Evolutionary conservation across 37 sponge, comb jelly and placozoan genomes (phyloP).

Genomic region (Diacarnus erythraeanus): DNA sequence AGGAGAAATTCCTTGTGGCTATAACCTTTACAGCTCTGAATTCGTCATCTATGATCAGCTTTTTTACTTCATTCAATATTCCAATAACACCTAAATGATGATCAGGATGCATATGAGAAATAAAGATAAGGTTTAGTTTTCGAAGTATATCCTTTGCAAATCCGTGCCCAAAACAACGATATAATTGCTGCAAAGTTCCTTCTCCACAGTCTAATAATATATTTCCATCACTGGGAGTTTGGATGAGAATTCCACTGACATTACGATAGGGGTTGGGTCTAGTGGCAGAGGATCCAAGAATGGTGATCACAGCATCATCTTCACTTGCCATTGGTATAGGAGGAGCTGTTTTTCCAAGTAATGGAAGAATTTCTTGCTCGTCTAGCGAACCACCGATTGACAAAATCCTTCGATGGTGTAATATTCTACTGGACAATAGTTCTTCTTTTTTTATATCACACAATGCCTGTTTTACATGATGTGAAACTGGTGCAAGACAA

Average conservation of each 20-base stretch:
- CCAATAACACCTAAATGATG: conserved; percentile 72
- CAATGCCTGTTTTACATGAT: background rate
- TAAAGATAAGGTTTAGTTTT: conserved; percentile 64
- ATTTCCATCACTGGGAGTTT: conserved; percentile 16
- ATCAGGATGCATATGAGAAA: conserved; percentile 93
- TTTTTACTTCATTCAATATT: conserved; percentile 37
- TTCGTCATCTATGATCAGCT: conserved; percentile 5
- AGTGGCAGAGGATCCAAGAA: conserved; percentile 89
- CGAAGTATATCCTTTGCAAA: conserved; percentile 51
- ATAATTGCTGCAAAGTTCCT: conserved; percentile 83
- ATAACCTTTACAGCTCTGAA: background rate
- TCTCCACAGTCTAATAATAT: conserved; percentile 90
- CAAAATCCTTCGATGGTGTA: background rate
- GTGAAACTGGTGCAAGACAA: background rate
- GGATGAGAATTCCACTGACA: conserved; percentile 80
- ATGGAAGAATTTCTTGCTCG: background rate
- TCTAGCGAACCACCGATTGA: background rate
- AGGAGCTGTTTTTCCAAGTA: background rate
- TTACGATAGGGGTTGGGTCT: conserved; percentile 71
- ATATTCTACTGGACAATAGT: background rate
- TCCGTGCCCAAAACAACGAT: conserved; percentile 52
- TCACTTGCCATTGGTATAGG: background rate
- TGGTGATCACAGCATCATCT: conserved; percentile 53
- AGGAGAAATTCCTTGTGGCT: background rate
- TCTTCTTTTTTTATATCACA: background rate